Evolutionary conservation across 2,113 vertebrate genomes (phyloP), one percentile per base, ranked within the genome.

Genomic region (Cygnus atratus): DNA sequence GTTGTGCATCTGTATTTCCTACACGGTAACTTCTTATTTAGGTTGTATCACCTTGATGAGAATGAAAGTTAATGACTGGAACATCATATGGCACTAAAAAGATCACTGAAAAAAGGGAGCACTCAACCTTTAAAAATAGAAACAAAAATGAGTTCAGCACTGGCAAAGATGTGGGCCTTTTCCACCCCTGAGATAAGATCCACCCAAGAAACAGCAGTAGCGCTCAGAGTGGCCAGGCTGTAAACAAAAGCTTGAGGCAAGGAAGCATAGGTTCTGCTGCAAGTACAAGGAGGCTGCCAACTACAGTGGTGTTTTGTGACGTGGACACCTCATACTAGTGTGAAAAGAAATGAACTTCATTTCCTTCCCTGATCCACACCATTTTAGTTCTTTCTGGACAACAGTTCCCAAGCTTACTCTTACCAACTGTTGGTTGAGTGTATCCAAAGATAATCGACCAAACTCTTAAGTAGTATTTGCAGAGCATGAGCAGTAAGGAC

Each of bases 61-160:
- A 84, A 90, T 7, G 52, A 17, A 93, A 91, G 88, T 76, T 94
- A 90, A 92, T 35, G 86, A 72, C 70, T 80, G 85, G 88, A 94
- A 95, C 83, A 48, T 58, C 24, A 8, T 5, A 71, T 6, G 62
- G 93, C 74, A 87, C 68, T 80, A 77, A 72, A 62, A 96, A 92
- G 37, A 83, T 87, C 67, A 29, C 0, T 63, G 78, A 26, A 58
- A 81, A 88, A 68, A 91, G 48, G 48, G 72, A 93, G 67, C 33
- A 5, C 18, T 90, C 74, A 72, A 22, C 39, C 81, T 87, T 77
- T 82, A 52, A 79, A 92, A 80, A 70, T 0, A 77, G 72, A 63
- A 77, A 48, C 63, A 75, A 91, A 78, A 79, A 46, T 2, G 35
- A 88, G 83, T 77, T 92, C 57, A 93, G 89, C 55, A 10, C 71